Evolutionary conservation across 1,140 invertebrate species (phyloP).

Genomic region (Leptopilina boulardi): DNA sequence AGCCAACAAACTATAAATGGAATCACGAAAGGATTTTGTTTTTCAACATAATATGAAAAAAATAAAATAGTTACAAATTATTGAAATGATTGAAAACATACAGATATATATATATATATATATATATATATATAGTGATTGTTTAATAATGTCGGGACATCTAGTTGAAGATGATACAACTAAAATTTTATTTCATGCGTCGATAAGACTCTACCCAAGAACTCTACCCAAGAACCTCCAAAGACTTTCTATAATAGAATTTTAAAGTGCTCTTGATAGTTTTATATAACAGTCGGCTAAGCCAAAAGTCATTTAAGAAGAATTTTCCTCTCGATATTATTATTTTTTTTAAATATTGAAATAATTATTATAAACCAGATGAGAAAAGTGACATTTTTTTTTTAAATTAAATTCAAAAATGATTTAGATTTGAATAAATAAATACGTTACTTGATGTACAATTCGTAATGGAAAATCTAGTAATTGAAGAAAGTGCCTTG

Average conservation of each 20-base stretch:
- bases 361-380: too few species aligned
- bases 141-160: neutral
- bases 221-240: neutral
- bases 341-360: too few species aligned
- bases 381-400: too few species aligned
- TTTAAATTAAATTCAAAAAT: too few species aligned
- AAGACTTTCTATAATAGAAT: neutral
- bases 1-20: neutral
- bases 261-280: neutral
- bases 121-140: neutral
- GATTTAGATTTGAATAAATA: too few species aligned
- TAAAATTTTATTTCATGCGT: neutral
- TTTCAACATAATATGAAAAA: neutral
- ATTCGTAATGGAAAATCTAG: neutral
- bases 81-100: neutral
- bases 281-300: too few species aligned
- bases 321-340: too few species aligned
- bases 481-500: conserved; percentile 4
- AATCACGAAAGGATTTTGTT: neutral
- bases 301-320: too few species aligned
- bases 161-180: neutral
- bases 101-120: neutral
- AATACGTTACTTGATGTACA: too few species aligned
- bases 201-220: neutral
- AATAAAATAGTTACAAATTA: neutral